Evolutionary conservation across 1,140 invertebrate genomes (phyloP).

Genomic region (Drosophila malerkotliana): DNA sequence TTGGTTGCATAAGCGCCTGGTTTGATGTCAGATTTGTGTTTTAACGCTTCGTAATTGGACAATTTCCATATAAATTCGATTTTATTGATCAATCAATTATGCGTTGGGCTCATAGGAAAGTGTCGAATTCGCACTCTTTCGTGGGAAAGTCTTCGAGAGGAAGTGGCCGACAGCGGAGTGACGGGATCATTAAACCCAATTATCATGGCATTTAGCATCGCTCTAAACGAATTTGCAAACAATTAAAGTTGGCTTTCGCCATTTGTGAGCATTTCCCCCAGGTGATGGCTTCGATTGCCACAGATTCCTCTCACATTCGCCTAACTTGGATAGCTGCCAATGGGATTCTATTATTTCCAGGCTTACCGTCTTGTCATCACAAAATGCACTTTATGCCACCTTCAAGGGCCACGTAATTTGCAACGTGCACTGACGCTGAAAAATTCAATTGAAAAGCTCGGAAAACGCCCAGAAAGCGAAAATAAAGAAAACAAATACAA

Average conservation of each 20-base stretch:
- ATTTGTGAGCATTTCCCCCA: constrained; percentile 38
- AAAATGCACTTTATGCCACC: constrained; percentile 63
- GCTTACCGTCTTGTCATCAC: constrained; percentile 49
- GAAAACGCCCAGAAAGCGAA: constrained; percentile 35
- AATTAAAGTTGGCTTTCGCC: constrained; percentile 47
- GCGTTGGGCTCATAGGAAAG: constrained; percentile 23
- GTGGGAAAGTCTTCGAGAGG: constrained; percentile 34
- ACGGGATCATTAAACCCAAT: constrained; percentile 23
- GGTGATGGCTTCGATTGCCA: not conserved
- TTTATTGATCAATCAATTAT: constrained; percentile 72
- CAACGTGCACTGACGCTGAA: constrained; percentile 67
- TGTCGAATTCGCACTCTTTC: constrained; percentile 49
- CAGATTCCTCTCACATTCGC: not conserved
- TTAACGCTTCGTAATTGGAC: constrained; percentile 65
- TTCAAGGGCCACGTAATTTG: constrained; percentile 73
- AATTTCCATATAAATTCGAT: constrained; percentile 64
- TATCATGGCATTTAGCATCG: constrained; percentile 32
- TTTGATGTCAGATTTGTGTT: constrained; percentile 55
- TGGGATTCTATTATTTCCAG: too few relatives aligned
- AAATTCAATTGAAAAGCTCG: constrained; percentile 61
- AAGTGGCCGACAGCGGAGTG: constrained; percentile 1
- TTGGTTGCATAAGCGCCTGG: constrained; percentile 28
- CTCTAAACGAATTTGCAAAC: constrained; percentile 44
- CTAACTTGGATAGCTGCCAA: too few relatives aligned
- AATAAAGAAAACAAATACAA: constrained; percentile 26